phyloP scores from a whole-genome alignment of 2,888 invertebrate species.

The Heliconius erato region DNA sequence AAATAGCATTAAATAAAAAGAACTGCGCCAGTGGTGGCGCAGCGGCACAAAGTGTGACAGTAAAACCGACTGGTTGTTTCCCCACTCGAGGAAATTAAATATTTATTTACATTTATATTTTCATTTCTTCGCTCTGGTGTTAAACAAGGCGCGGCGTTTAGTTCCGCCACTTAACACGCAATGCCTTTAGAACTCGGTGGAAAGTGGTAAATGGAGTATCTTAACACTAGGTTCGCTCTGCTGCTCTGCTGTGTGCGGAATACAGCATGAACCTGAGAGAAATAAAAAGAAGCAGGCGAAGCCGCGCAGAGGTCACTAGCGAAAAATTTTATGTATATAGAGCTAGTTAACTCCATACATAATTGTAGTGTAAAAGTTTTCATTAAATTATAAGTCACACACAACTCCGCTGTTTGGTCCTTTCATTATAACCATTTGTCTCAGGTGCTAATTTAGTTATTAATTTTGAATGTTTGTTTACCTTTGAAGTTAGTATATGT shows the following conservation, averaged over 20 bases:
- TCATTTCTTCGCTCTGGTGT: too few species aligned
- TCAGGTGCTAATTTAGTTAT: conserved; percentile 14
- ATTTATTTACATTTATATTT: too few species aligned
- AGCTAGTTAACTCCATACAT: background rate
- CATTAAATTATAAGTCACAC: conserved; percentile 7
- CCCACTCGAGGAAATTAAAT: too few species aligned
- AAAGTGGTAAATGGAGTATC: background rate
- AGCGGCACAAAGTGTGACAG: too few species aligned
- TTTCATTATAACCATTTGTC: conserved; percentile 4
- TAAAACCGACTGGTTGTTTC: too few species aligned
- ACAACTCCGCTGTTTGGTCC: conserved; percentile 1
- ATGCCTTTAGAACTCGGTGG: too few species aligned
- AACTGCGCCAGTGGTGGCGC: too few species aligned
- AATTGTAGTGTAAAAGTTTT: conserved; percentile 3
- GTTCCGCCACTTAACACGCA: too few species aligned
- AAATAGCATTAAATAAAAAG: too few species aligned
- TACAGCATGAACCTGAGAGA: too few species aligned
- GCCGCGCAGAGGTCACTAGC: too few species aligned
- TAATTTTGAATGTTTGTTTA: background rate
- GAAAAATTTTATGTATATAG: background rate
- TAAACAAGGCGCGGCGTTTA: background rate
- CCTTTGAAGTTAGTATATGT: conserved; percentile 13
- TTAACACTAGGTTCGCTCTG: background rate
- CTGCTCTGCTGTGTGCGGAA: background rate
- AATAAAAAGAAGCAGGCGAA: too few species aligned